Evolutionary conservation across 1,140 invertebrate genomes (phyloP), one percentile per base, ranked within the genome.

Genomic region (Lasioglossum albipes): DNA sequence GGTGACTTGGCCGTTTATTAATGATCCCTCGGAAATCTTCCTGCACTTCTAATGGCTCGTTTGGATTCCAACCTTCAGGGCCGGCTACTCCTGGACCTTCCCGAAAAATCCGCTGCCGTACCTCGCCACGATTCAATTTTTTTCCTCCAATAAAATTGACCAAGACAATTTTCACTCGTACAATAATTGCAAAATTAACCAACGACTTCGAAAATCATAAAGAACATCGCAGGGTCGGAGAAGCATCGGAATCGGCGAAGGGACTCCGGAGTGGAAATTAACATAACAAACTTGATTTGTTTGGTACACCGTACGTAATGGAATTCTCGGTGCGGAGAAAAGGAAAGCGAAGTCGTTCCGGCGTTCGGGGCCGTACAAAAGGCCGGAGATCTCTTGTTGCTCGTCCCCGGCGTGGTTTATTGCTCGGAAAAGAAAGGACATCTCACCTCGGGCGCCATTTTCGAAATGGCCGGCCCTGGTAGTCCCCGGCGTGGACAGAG

Each of bases 1-100:
- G 81, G 80, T 88, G 85, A 86, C 80, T 90, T 71, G 83, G 78
- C 85, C 84, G 89, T 91, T 91, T 92, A 91, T 92, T 91, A 91
- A 92, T 92, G 91, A 92, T 91, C 78, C 57, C 49, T 65, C 61
- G 79, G 72, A 86, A 83, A 87, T 78, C 68, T 84, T 85, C 68
- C 54, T 82, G 78, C 82, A 45, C 77, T 75, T 62, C 61, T 88
- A 89, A 89, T 85, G 84, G 75, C 75, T 7, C 81, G 85, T 84
- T 89, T 70, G 74, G 41, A 81, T 81, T 66, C 62, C 22, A 67
- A n/a, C 61, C 12, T 68, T 59, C 73, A 80, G 73, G 68, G 61
- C 65, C 65, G 69, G 42, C 42, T 71, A 31, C 45, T 22, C n/a
- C 9, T 27, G 12, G 49, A 27, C 20, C 57, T n/a, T 0, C 20